phyloP scores from a whole-genome alignment of 2,888 invertebrate genomes.

The Euzophera pinguis region DNA sequence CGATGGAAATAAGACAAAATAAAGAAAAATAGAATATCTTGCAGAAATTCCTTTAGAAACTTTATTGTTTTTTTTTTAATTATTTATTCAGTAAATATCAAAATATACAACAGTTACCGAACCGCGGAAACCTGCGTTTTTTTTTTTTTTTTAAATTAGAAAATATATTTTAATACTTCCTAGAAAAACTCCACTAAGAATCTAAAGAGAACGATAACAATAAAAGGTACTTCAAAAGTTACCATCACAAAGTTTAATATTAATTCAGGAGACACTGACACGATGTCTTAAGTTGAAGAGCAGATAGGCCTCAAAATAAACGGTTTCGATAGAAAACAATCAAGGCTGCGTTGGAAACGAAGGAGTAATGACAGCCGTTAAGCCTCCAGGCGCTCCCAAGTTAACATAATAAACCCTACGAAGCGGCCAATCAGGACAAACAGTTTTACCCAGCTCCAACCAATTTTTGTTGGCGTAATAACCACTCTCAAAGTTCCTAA shows the following conservation, averaged over 20 bases:
- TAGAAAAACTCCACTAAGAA: background rate
- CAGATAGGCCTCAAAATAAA: constrained; percentile 16
- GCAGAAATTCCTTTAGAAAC: background rate
- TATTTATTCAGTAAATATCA: too few relatives aligned
- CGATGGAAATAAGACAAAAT: too few relatives aligned
- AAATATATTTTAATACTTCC: background rate
- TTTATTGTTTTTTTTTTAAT: too few relatives aligned
- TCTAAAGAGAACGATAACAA: background rate
- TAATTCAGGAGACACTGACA: background rate
- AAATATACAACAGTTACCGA: too few relatives aligned
- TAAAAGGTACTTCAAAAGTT: background rate
- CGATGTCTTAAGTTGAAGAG: background rate
- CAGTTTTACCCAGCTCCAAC: constrained; percentile 32
- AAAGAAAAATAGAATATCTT: background rate
- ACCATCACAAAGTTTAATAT: background rate
- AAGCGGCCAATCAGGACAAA: constrained; percentile 41
- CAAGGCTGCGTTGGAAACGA: constrained; percentile 18
- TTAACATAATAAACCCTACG: constrained; percentile 50
- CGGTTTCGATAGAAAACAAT: constrained; percentile 17
- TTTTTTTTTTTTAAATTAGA: too few relatives aligned
- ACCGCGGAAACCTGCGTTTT: too few relatives aligned
- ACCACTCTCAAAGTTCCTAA: constrained; percentile 12
- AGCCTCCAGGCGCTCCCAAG: constrained; percentile 37
- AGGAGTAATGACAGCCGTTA: constrained; percentile 40
- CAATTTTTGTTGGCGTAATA: constrained; percentile 26